These are phyloP conservation scores for Hyles vespertilio DNA, from an alignment of 1,140 invertebrate species.

Conservation along the genomic window DNA sequence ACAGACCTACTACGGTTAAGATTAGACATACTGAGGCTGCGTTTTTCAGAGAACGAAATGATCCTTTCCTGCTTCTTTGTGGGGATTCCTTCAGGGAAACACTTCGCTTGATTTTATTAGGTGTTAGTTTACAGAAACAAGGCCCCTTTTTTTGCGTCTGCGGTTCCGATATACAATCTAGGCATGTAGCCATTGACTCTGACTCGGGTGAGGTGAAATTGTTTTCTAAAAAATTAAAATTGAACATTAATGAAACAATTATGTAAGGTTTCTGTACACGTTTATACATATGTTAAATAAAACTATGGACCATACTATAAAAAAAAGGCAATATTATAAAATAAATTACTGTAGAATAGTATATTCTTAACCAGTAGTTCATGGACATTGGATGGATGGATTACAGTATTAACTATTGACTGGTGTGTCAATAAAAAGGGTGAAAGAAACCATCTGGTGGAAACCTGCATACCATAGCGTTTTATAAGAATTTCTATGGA, in stretches of 20 bases:
- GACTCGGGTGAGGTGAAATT: slow-evolving; percentile 62
- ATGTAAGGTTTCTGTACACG: too few species aligned
- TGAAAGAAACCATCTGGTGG: too few species aligned
- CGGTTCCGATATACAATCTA: slow-evolving; percentile 45
- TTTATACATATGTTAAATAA: too few species aligned
- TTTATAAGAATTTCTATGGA: too few species aligned
- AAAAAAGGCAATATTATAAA: too few species aligned
- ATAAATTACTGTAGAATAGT: too few species aligned
- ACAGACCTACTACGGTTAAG: slow-evolving; percentile 59
- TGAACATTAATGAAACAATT: not conserved
- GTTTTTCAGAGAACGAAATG: slow-evolving; percentile 43
- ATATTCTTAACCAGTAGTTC: too few species aligned
- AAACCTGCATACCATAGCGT: too few species aligned
- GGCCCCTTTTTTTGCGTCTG: slow-evolving; percentile 33
- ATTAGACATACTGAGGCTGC: slow-evolving; percentile 62
- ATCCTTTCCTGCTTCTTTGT: slow-evolving; percentile 36
- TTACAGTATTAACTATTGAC: too few species aligned
- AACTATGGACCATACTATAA: too few species aligned
- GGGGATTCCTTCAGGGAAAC: slow-evolving; percentile 58
- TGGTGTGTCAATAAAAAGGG: too few species aligned
- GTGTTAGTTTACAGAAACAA: slow-evolving; percentile 50
- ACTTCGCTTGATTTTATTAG: slow-evolving; percentile 52
- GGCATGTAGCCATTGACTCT: slow-evolving; percentile 55
- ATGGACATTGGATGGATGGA: too few species aligned
- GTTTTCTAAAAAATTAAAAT: slow-evolving; percentile 49